Conservation (phyloP, 2,888 invertebrate genomes). For the Hyles lineata region DNA sequence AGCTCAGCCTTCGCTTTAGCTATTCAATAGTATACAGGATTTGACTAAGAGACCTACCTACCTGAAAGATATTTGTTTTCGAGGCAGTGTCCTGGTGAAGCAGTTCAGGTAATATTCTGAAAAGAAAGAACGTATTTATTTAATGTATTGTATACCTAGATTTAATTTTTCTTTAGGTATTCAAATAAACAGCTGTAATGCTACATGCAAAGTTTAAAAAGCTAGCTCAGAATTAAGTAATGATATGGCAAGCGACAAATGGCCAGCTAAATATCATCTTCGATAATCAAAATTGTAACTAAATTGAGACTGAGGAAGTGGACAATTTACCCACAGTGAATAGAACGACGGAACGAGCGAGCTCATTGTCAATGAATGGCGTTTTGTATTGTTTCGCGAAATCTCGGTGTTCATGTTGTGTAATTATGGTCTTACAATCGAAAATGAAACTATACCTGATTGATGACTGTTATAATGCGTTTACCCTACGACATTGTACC, state of each 20-base stretch:
- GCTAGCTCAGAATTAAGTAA: too few species aligned
- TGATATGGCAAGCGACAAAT: too few species aligned
- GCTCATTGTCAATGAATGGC: conserved; percentile 41
- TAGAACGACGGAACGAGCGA: conserved; percentile 10
- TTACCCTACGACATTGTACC: too few species aligned
- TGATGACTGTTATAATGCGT: too few species aligned
- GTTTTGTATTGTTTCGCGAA: conserved; percentile 55
- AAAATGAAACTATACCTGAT: background rate
- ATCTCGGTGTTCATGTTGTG: conserved; percentile 56
- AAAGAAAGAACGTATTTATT: background rate
- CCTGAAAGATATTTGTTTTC: conserved; percentile 3
- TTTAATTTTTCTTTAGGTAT: background rate
- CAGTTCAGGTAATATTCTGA: conserved; percentile 22
- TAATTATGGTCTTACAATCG: conserved; percentile 45
- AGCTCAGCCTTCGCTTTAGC: background rate
- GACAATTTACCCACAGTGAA: conserved; percentile 13
- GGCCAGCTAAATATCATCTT: background rate
- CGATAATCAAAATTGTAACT: conserved; percentile 8
- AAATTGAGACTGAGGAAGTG: conserved; percentile 10
- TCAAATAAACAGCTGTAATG: too few species aligned
- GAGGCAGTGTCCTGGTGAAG: conserved; percentile 2
- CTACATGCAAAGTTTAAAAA: too few species aligned
- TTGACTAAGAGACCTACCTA: background rate
- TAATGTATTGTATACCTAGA: background rate
- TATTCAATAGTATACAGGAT: background rate